Conservation (phyloP, 2,888 invertebrate genomes). For the Marasmarcha lunaedactyla region DNA sequence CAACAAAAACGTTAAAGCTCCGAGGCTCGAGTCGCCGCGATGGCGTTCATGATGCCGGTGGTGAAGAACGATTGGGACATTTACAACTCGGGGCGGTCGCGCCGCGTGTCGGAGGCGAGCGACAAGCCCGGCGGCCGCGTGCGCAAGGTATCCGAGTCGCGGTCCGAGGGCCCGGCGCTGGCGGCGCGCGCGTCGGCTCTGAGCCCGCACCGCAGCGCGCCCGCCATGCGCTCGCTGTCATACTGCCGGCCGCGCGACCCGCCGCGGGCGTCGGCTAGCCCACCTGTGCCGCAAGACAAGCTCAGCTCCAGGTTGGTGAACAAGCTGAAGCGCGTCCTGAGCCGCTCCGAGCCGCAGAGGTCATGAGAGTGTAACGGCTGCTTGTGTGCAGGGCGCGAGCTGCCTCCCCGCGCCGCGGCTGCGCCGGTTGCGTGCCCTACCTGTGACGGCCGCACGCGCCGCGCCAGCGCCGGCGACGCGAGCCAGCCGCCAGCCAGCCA, state of each 20-base stretch:
- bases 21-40: conserved; percentile 64
- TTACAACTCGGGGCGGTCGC: conserved; percentile 86
- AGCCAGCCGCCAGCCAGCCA: conserved; percentile 19
- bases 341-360: conserved; percentile 63
- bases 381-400: conserved; percentile 64
- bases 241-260: conserved; percentile 72
- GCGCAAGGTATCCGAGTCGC: conserved; percentile 80
- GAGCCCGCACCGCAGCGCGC: conserved; percentile 76
- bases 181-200: conserved; percentile 71
- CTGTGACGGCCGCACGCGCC: conserved; percentile 34
- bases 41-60: conserved; percentile 97
- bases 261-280: conserved; percentile 76
- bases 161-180: conserved; percentile 79
- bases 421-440: conserved; percentile 60
- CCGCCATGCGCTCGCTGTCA: conserved; percentile 72
- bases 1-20: conserved; percentile 54
- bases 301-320: conserved; percentile 85
- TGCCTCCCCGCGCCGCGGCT: conserved; percentile 35
- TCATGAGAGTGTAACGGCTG: conserved; percentile 65
- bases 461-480: conserved; percentile 10
- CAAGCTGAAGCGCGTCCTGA: conserved; percentile 79
- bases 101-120: conserved; percentile 80
- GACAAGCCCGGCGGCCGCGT: conserved; percentile 62
- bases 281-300: conserved; percentile 75
- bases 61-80: conserved; percentile 95